Evolutionary conservation across 2,888 invertebrate genomes (phyloP), one percentile per base, ranked within the genome.

Genomic region (Palloptera scutellata): DNA sequence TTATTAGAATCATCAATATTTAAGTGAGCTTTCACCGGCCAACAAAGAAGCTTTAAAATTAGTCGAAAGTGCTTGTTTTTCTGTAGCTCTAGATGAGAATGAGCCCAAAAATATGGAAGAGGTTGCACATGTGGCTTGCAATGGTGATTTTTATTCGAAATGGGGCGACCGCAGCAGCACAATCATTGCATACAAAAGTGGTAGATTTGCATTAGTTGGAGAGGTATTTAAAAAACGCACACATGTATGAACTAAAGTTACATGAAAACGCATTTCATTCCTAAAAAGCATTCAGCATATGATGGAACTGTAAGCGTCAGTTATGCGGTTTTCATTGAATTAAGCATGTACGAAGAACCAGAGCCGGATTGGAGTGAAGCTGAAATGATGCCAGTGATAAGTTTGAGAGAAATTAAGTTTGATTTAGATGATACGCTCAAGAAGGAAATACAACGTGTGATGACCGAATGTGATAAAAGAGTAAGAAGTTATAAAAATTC

Each of bases 151-250:
- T 40, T 82, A 82, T 15, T 87, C 87, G 66, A 85, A 87, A 42
- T 90, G 89, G 89, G 87, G 86, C 52, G 90, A 90, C 79, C 89
- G 89, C 74, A 86, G 87, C 61, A 80, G 87, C 57, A 81, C 81
- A 8, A 73, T 86, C 19, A 76, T 88, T 4, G 78, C 82, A 64
- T 88, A 83, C 73, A 85, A 84, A 55, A 89, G 87, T 80, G 89
- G 89, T 9, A 79, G 83, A 53, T 78, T 85, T 42, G 84, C 85
- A 1, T 85, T 84, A 15, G 84, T 86, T 68, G 88, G 87, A 74
- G 90, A 90, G 80, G 89, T 89, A 83, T 83, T 84, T 76, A n/a
- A n/a, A 45, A 40, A 17, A 15, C 57, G 6, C 6, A 12, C 8
- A 17, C 15, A 20, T 42, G 2, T 11, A 5, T n/a, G 1, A n/a